Evolutionary conservation across 2,888 invertebrate genomes (phyloP).

Genomic region (Archaeoteleia sp.): DNA sequence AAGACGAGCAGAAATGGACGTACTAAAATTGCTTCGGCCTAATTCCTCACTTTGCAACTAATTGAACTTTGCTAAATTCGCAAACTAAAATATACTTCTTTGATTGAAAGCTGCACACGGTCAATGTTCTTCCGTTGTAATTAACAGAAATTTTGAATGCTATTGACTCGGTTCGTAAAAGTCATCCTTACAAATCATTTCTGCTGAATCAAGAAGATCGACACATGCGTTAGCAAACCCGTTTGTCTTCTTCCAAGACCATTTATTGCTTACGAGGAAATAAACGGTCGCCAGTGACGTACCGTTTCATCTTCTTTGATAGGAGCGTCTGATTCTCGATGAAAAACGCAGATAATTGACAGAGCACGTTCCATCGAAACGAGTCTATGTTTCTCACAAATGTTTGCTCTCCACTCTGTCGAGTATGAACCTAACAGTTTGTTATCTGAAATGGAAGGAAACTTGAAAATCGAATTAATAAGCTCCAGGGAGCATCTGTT

Average conservation of each 20-base stretch:
- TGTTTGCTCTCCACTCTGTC: conserved; percentile 24
- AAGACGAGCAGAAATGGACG: no score
- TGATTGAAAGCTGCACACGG: not conserved
- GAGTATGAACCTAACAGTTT: conserved; percentile 3
- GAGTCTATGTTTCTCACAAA: conserved; percentile 45
- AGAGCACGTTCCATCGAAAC: conserved; percentile 44
- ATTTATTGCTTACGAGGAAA: conserved; percentile 55
- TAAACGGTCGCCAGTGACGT: conserved; percentile 59
- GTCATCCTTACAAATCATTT: conserved; percentile 49
- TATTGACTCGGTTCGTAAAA: conserved; percentile 13
- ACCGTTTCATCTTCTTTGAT: conserved; percentile 64
- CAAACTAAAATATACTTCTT: no score
- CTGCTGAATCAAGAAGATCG: conserved; percentile 40
- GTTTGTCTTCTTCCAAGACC: conserved; percentile 39
- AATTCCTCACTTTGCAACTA: no score
- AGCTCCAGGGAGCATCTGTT: conserved; percentile 22
- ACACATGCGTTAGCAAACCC: conserved; percentile 41
- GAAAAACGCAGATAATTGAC: conserved; percentile 63
- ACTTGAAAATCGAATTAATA: no score
- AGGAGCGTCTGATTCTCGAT: conserved; percentile 55
- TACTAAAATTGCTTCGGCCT: no score
- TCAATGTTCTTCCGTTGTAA: conserved; percentile 10
- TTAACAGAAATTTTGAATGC: conserved; percentile 33
- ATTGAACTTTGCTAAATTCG: no score
- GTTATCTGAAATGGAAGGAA: no score